Conservation (phyloP, 2,888 invertebrate species). For the Ryuthela nishihirai region DNA sequence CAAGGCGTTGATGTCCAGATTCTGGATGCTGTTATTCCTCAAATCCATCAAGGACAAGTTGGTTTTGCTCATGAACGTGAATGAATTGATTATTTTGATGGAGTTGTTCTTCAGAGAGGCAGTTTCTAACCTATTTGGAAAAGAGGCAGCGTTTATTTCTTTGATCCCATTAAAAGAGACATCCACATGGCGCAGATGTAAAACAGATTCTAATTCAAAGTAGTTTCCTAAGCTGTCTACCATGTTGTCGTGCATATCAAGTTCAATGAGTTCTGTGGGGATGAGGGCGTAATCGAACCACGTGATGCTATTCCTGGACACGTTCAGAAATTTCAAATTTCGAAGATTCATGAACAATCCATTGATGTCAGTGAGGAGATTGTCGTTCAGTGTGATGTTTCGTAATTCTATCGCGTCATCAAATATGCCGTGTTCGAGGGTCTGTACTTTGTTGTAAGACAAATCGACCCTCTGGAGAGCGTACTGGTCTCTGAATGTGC, state of each 20-base stretch:
- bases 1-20: conserved; percentile 83
- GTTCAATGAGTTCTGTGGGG: conserved; percentile 76
- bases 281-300: conserved; percentile 85
- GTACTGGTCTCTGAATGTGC: conserved; percentile 71
- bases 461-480: conserved; percentile 70
- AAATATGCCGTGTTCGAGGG: conserved; percentile 76
- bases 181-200: conserved; percentile 77
- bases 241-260: conserved; percentile 84
- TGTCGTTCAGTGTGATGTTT: conserved; percentile 81
- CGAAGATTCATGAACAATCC: conserved; percentile 79
- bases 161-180: conserved; percentile 83
- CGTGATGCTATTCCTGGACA: conserved; percentile 83
- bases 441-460: conserved; percentile 75
- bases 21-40: conserved; percentile 85
- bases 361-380: conserved; percentile 74
- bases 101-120: conserved; percentile 87
- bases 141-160: conserved; percentile 69
- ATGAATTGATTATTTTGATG: conserved; percentile 77
- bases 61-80: conserved; percentile 81
- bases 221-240: conserved; percentile 76
- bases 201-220: conserved; percentile 73
- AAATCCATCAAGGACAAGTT: conserved; percentile 87
- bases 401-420: conserved; percentile 69
- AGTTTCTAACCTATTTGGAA: conserved; percentile 80
- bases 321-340: conserved; percentile 80